phyloP scores from a whole-genome alignment of 2,888 invertebrate species.

The Synergus gifuensis region DNA sequence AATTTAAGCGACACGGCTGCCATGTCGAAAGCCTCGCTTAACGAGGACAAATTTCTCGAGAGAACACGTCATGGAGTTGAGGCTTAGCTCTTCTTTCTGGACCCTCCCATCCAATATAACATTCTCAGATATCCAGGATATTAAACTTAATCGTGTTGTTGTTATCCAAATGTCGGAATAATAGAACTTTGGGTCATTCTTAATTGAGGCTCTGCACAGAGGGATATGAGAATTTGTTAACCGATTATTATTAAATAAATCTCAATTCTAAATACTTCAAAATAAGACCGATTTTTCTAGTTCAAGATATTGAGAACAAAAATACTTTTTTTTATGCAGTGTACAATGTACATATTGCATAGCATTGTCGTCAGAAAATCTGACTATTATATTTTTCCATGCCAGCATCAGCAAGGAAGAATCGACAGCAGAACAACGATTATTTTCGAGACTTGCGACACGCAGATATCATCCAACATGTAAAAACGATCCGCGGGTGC shows the following conservation, averaged over 20 bases:
- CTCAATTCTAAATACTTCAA: too few species aligned
- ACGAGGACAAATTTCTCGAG: slow-evolving; percentile 55
- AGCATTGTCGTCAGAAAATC: background rate
- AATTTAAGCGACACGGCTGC: slow-evolving; percentile 57
- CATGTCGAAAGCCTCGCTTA: slow-evolving; percentile 47
- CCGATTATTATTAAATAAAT: too few species aligned
- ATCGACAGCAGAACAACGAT: slow-evolving; percentile 30
- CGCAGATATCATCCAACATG: slow-evolving; percentile 11
- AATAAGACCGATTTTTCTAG: too few species aligned
- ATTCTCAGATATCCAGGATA: background rate
- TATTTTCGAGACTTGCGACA: slow-evolving; percentile 38
- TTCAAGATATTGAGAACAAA: too few species aligned
- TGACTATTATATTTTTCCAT: slow-evolving; percentile 9
- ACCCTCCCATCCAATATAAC: slow-evolving; percentile 14
- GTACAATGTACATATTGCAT: background rate
- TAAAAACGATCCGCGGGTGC: slow-evolving; percentile 38
- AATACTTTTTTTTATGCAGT: background rate
- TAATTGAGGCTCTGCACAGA: too few species aligned
- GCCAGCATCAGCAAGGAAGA: slow-evolving; percentile 2
- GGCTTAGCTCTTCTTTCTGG: slow-evolving; percentile 41
- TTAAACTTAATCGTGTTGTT: background rate
- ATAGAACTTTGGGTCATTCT: background rate
- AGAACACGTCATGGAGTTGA: slow-evolving; percentile 22
- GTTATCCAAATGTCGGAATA: background rate
- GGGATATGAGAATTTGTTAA: too few species aligned